These are phyloP conservation scores for Holcopasites calliopsidis DNA, from an alignment of 1,140 invertebrate genomes.

Conservation along the genomic window DNA sequence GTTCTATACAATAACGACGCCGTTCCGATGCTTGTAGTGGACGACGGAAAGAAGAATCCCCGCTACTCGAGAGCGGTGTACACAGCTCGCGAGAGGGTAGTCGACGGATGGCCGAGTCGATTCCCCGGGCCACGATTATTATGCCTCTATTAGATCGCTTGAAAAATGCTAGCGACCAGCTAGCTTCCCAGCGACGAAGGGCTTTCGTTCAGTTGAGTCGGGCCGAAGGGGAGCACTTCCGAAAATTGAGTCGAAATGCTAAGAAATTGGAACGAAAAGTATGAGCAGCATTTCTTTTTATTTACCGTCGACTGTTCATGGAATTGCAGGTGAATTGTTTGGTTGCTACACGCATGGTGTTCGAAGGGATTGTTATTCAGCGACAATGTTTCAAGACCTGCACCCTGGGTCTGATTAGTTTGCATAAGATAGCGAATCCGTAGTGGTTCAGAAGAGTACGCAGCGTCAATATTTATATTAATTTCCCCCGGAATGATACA, in stretches of 20 bases:
- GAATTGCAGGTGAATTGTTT: too few relatives aligned
- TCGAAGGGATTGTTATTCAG: too few relatives aligned
- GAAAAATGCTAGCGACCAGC: background rate
- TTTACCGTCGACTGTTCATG: too few relatives aligned
- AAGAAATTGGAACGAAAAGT: too few relatives aligned
- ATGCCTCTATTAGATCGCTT: constrained; percentile 6
- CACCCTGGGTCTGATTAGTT: too few relatives aligned
- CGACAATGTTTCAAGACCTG: too few relatives aligned
- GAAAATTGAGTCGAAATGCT: background rate
- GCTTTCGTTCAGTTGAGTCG: background rate
- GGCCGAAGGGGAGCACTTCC: background rate
- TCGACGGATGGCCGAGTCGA: background rate
- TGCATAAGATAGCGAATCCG: too few relatives aligned
- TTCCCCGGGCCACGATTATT: constrained; percentile 5
- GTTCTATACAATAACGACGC: constrained; percentile 75
- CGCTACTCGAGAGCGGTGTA: constrained; percentile 5
- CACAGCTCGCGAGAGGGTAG: background rate
- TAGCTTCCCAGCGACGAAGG: background rate
- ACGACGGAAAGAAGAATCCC: constrained; percentile 42
- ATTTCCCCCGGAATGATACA: too few relatives aligned
- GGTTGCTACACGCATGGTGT: too few relatives aligned
- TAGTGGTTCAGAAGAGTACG: too few relatives aligned
- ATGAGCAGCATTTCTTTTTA: too few relatives aligned
- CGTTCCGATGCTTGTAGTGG: constrained; percentile 46
- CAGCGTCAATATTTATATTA: too few relatives aligned